A percentile compares a stretch with the other conserved stretches of the same genome.
phyloP scores from a whole-genome alignment of 2,797 vertebrate species.

The Morus bassanus region DNA sequence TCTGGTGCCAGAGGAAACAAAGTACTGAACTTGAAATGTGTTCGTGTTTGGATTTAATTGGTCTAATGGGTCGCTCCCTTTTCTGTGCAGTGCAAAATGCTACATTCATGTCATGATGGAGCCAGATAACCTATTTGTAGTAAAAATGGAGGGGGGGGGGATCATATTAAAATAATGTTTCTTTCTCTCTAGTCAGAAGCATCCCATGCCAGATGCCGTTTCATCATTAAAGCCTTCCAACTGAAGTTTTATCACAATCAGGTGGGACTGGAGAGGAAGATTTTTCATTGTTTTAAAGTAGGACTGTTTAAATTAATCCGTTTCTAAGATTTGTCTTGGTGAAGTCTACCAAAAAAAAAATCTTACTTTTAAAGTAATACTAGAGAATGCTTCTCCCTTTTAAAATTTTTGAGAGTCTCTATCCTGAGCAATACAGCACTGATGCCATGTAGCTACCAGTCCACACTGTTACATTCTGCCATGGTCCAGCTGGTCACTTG shows the following conservation, averaged over 20 bases:
- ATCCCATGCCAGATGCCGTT: background rate
- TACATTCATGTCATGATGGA: rapidly evolving
- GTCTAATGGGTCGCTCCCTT: background rate
- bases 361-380: background rate
- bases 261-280: background rate
- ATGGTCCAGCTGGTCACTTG: rapidly evolving
- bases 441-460: rapidly evolving
- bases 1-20: background rate
- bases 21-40: background rate
- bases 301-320: background rate
- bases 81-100: background rate
- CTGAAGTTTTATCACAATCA: background rate
- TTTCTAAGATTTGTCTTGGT: background rate
- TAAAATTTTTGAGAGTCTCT: background rate
- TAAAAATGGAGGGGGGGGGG: background rate
- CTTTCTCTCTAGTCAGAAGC: background rate
- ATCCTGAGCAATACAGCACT: background rate
- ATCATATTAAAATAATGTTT: background rate
- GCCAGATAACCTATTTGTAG: background rate
- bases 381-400: background rate
- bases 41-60: background rate
- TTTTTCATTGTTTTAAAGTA: background rate
- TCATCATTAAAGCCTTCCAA: background rate
- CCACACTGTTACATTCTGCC: background rate
- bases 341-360: background rate